These are phyloP conservation scores for Sapayoa aenigma DNA, from an alignment of 2,113 vertebrate genomes.

Conservation along the genomic window DNA sequence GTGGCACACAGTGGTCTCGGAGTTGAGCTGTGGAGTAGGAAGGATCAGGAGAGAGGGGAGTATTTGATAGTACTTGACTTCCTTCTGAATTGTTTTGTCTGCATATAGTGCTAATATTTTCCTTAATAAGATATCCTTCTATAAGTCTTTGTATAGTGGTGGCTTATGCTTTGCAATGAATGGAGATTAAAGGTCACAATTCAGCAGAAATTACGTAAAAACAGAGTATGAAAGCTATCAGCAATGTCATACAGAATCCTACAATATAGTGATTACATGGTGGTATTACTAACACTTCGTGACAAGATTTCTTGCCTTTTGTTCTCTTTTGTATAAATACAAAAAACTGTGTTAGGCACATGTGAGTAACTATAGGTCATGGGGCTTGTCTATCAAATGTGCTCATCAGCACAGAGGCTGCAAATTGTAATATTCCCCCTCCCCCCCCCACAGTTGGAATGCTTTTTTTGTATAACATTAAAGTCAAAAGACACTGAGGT, in stretches of 20 bases:
- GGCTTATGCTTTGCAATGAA: not conserved
- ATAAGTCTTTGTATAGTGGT: not conserved
- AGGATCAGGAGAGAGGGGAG: not conserved
- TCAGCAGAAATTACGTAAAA: not conserved
- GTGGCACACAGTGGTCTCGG: not conserved
- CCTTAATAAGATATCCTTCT: not conserved
- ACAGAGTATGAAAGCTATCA: not conserved
- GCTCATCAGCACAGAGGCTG: not conserved
- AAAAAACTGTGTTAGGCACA: not conserved
- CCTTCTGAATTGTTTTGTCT: not conserved
- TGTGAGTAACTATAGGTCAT: not conserved
- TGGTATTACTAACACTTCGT: not conserved
- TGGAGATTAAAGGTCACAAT: not conserved
- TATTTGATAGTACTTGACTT: not conserved
- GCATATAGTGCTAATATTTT: not conserved
- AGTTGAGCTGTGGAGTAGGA: not conserved
- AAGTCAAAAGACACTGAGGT: conserved; percentile 18
- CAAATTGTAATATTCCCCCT: not conserved
- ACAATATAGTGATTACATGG: not conserved
- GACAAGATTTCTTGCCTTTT: not conserved
- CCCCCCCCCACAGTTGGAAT: not conserved
- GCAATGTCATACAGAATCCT: not conserved
- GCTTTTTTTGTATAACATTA: not conserved
- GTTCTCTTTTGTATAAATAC: not conserved
- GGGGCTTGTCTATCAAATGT: not conserved